Conservation (phyloP, 1,140 invertebrate genomes). For the Ceratosolen solmsi region DNA sequence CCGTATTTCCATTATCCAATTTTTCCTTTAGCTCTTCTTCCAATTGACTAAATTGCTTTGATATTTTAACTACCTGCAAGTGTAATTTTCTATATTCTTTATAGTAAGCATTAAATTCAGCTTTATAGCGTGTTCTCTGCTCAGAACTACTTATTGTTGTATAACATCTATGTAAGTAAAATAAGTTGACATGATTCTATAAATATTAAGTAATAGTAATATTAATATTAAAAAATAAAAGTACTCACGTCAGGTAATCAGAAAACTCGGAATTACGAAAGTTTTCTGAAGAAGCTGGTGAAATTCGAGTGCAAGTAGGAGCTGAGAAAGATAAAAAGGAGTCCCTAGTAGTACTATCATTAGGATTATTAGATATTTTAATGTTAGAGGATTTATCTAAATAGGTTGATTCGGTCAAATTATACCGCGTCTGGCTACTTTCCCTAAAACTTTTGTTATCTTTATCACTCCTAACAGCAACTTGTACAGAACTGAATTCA, state of each 20-base stretch:
- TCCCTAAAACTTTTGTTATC: slow-evolving; percentile 1
- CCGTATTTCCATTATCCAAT: slow-evolving; percentile 64
- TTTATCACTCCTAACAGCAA: neutral
- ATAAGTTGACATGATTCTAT: neutral
- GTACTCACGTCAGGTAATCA: slow-evolving; percentile 75
- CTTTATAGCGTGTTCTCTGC: slow-evolving; percentile 88
- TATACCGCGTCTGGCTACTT: neutral
- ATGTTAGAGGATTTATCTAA: neutral
- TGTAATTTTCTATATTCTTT: slow-evolving; percentile 87
- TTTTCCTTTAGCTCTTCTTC: slow-evolving; percentile 79
- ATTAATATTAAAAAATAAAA: neutral
- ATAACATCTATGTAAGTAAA: slow-evolving; percentile 79
- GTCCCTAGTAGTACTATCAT: slow-evolving; percentile 11
- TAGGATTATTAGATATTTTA: slow-evolving; percentile 25
- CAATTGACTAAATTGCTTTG: slow-evolving; percentile 83
- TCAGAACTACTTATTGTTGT: slow-evolving; percentile 82
- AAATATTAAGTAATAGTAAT: neutral
- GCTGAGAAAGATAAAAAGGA: slow-evolving; percentile 32
- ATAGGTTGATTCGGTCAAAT: neutral
- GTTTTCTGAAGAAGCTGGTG: slow-evolving; percentile 48
- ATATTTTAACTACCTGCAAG: slow-evolving; percentile 82
- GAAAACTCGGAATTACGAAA: slow-evolving; percentile 67
- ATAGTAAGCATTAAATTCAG: slow-evolving; percentile 90
- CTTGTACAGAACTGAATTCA: neutral
- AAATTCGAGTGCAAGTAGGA: slow-evolving; percentile 40